Conservation (phyloP, 2,888 invertebrate genomes). For the Keiferia lycopersicella region DNA sequence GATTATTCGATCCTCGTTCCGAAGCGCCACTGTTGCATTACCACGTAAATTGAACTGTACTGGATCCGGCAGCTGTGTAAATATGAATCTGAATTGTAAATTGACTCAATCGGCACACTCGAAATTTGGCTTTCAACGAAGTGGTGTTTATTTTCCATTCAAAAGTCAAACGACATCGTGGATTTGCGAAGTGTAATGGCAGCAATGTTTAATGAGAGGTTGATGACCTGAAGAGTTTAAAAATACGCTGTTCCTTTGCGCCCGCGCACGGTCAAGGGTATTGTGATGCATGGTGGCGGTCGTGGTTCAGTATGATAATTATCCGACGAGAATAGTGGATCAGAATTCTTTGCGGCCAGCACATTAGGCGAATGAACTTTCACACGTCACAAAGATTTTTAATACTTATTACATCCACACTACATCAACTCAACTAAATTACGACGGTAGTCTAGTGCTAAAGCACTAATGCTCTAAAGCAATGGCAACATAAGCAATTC, state of each 20-base stretch:
- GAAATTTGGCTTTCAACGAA: slow-evolving; percentile 19
- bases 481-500: slow-evolving; percentile 10
- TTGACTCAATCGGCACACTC: slow-evolving; percentile 28
- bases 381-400: slow-evolving; percentile 36
- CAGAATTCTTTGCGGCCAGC: neutral
- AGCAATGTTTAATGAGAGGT: slow-evolving; percentile 43
- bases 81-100: slow-evolving; percentile 41
- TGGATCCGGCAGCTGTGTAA: slow-evolving; percentile 40
- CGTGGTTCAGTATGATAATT: slow-evolving; percentile 30
- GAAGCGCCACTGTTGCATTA: slow-evolving; percentile 40
- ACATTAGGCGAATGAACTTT: slow-evolving; percentile 28
- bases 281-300: slow-evolving; percentile 34
- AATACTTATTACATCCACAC: no score
- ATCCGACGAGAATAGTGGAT: no score
- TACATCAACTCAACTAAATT: neutral
- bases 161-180: neutral
- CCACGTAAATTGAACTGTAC: slow-evolving; percentile 46
- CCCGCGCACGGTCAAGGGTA: slow-evolving; percentile 70
- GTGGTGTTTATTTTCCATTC: slow-evolving; percentile 20
- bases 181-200: slow-evolving; percentile 7
- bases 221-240: slow-evolving; percentile 62
- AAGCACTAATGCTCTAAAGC: neutral
- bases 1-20: slow-evolving; percentile 34
- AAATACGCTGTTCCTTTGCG: slow-evolving; percentile 56
- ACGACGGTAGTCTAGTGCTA: neutral